Conservation (phyloP, 2,888 invertebrate genomes). For the Penaeus monodon region DNA sequence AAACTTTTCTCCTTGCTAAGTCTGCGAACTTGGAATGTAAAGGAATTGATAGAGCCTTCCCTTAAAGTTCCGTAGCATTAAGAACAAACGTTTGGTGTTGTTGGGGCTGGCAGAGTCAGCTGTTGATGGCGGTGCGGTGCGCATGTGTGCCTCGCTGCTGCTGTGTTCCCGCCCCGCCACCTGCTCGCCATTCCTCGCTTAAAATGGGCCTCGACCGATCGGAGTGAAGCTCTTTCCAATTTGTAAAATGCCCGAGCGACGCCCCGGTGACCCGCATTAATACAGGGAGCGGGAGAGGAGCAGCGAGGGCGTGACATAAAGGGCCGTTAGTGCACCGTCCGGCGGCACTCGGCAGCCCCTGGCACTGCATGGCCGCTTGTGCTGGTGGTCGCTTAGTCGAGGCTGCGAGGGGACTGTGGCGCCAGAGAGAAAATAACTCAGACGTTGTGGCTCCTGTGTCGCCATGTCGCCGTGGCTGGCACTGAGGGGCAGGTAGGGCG, state of each 20-base stretch:
- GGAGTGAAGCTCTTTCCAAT: too few relatives aligned
- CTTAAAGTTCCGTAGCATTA: too few relatives aligned
- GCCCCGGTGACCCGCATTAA: too few relatives aligned
- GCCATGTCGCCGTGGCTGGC: constrained; percentile 26
- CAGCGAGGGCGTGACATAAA: not conserved
- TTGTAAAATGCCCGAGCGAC: too few relatives aligned
- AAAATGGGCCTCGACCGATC: too few relatives aligned
- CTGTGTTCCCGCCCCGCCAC: constrained; percentile 6
- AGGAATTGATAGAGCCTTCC: too few relatives aligned
- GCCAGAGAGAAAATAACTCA: constrained; percentile 38
- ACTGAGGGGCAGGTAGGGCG: constrained; percentile 34
- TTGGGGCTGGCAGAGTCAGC: not conserved
- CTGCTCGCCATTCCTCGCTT: too few relatives aligned
- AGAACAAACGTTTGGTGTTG: constrained; percentile 17
- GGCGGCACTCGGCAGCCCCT: constrained; percentile 12
- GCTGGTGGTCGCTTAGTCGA: constrained; percentile 28
- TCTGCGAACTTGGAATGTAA: too few relatives aligned
- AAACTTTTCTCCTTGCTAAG: too few relatives aligned
- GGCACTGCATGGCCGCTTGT: constrained; percentile 21
- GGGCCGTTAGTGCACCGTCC: not conserved
- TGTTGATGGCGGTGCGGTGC: not conserved
- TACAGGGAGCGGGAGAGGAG: not conserved
- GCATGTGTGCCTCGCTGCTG: constrained; percentile 18
- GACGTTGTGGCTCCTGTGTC: constrained; percentile 22
- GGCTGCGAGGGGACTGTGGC: constrained; percentile 24